Percentiles rank a stretch among this genome's conserved stretches.
These are phyloP conservation scores for Drosophila pseudoobscura DNA, from an alignment of 1,140 invertebrate species.

Conservation along the genomic window DNA sequence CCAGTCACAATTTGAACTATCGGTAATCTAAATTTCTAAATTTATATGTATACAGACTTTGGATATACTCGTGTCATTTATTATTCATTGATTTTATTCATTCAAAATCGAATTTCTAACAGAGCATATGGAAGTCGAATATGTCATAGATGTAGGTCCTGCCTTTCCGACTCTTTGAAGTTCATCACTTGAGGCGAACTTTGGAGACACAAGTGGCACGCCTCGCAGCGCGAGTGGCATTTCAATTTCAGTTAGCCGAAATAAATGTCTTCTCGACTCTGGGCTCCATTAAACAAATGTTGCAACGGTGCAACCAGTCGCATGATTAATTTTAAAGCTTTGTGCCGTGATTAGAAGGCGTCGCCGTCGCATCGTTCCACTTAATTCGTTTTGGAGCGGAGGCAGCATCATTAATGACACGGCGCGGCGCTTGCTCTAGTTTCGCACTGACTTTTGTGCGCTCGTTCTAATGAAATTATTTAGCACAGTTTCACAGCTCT, in stretches of 20 bases:
- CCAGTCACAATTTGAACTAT: too few species aligned
- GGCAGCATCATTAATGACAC: constrained; percentile 51
- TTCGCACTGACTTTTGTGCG: constrained; percentile 45
- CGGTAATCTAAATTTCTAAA: too few species aligned
- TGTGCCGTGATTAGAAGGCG: constrained; percentile 53
- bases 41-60: too few species aligned
- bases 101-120: too few species aligned
- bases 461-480: constrained; percentile 67
- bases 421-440: constrained; percentile 41
- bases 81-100: neutral
- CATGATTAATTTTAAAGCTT: constrained; percentile 73
- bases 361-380: constrained; percentile 14
- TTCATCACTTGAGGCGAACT: constrained; percentile 71
- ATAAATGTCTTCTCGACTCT: constrained; percentile 39
- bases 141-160: constrained; percentile 3
- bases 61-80: too few species aligned
- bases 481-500: constrained; percentile 33
- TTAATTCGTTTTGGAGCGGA: constrained; percentile 29
- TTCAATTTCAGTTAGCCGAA: constrained; percentile 31
- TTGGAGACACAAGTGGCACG: constrained; percentile 74
- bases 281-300: constrained; percentile 63
- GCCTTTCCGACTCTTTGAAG: constrained; percentile 33
- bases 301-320: constrained; percentile 45
- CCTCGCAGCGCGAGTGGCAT: constrained; percentile 38
- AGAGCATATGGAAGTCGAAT: constrained; percentile 28